A percentile compares a stretch with the other conserved stretches of the same genome.
phyloP scores from a whole-genome alignment of 2,888 invertebrate species.

The Muscina levida region DNA sequence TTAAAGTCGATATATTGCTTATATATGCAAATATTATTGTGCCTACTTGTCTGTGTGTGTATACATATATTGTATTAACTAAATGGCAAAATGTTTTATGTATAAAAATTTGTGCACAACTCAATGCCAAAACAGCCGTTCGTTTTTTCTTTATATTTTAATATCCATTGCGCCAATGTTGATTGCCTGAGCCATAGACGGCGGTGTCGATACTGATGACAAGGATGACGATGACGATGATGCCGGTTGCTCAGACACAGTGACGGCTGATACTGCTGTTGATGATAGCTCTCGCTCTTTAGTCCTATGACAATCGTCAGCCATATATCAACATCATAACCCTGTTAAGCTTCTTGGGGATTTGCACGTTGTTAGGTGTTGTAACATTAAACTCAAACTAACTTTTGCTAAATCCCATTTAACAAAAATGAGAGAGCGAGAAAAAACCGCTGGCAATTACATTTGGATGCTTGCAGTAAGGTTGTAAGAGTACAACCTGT shows the following conservation, averaged over 20 bases:
- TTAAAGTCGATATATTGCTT: too few species aligned
- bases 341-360: conserved; percentile 13
- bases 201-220: too few species aligned
- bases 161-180: too few species aligned
- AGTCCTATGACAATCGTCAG: conserved; percentile 15
- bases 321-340: conserved; percentile 20
- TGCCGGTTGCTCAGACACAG: not conserved
- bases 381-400: too few species aligned
- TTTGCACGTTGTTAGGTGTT: not conserved
- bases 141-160: not conserved
- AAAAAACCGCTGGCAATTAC: too few species aligned
- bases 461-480: not conserved
- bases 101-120: not conserved
- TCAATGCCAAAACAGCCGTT: not conserved
- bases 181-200: too few species aligned
- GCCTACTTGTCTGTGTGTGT: too few species aligned
- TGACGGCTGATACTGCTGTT: conserved; percentile 2
- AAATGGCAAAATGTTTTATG: not conserved
- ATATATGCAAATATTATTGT: too few species aligned
- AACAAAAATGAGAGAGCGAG: too few species aligned
- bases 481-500: not conserved
- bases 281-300: conserved; percentile 1
- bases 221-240: too few species aligned
- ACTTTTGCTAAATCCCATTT: too few species aligned
- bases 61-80: not conserved